These are phyloP conservation scores for Girardinus metallicus DNA, from an alignment of 2,797 vertebrate genomes.

Conservation along the genomic window DNA sequence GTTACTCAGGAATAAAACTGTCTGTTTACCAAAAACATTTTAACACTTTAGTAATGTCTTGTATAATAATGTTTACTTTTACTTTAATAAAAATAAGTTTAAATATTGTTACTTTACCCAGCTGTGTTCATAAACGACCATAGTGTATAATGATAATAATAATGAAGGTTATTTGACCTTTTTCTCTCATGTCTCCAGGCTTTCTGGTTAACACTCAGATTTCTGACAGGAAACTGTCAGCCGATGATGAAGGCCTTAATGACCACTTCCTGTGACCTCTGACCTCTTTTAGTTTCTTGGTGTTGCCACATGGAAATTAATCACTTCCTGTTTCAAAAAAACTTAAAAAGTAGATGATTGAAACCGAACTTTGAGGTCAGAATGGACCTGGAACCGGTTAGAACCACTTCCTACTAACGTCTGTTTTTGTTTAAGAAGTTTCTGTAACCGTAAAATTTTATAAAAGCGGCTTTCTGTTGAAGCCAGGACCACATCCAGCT, in stretches of 20 bases:
- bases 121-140: not conserved
- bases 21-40: not conserved
- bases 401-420: not conserved
- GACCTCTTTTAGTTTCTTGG: not conserved
- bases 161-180: not conserved
- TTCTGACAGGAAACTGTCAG: not conserved
- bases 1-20: not conserved
- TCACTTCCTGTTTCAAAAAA: not conserved
- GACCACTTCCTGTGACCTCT: not conserved
- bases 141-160: not conserved
- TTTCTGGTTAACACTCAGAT: not conserved
- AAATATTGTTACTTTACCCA: not conserved
- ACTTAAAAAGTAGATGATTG: not conserved
- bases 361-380: not conserved
- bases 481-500: slow-evolving; percentile 4
- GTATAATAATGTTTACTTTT: not conserved
- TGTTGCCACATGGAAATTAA: not conserved
- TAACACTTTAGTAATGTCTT: not conserved
- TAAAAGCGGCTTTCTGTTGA: not conserved
- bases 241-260: not conserved
- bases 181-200: not conserved
- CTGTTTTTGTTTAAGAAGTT: not conserved
- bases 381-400: not conserved
- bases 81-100: not conserved
- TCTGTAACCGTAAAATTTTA: not conserved